Conservation (phyloP, 2,797 vertebrate genomes). For the Halcyon smyrnensis region DNA sequence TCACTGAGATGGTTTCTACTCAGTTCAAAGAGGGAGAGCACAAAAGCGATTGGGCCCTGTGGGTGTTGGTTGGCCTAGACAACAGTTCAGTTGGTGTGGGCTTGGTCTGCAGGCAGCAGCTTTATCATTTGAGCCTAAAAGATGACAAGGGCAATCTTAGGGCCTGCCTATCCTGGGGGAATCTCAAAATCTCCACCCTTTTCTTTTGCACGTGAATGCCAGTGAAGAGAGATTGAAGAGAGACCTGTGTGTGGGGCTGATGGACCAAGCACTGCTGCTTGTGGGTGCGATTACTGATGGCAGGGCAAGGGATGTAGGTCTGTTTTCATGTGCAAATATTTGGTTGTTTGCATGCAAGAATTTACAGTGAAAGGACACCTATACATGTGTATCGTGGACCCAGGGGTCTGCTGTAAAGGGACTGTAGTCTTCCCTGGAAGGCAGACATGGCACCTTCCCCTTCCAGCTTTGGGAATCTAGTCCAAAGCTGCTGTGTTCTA, state of each 20-base stretch:
- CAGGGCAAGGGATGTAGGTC: background rate
- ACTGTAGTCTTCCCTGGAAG: background rate
- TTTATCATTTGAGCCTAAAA: background rate
- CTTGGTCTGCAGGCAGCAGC: background rate
- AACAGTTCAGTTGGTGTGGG: background rate
- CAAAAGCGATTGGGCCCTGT: conserved; percentile 3
- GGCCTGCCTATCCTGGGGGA: background rate
- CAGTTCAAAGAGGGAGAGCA: conserved; percentile 15
- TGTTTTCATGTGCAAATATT: background rate
- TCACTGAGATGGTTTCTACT: background rate
- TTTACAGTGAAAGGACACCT: background rate
- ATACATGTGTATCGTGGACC: fast-evolving
- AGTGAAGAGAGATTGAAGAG: background rate
- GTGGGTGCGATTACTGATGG: background rate
- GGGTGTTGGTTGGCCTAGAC: background rate
- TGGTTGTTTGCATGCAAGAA: background rate
- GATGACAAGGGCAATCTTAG: background rate
- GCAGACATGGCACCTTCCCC: background rate
- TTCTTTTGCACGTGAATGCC: background rate
- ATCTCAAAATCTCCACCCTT: background rate
- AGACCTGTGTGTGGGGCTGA: background rate
- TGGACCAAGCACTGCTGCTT: background rate
- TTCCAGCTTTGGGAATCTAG: background rate
- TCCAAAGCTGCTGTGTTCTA: background rate
- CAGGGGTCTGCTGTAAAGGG: background rate